Conservation (phyloP, 2,113 vertebrate genomes). For the Cettia cetti region DNA sequence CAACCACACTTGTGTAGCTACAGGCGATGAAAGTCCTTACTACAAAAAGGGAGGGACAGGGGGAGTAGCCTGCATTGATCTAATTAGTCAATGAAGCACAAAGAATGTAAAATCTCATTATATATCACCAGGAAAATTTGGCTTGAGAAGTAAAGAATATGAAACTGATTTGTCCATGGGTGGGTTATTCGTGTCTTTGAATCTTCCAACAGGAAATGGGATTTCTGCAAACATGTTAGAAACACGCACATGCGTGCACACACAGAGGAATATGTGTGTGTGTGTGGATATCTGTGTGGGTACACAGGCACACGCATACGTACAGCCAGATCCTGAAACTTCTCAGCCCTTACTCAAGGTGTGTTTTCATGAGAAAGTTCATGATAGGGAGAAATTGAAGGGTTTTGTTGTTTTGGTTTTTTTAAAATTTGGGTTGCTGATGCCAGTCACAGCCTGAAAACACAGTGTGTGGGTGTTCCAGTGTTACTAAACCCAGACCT, state of each 20-base stretch:
- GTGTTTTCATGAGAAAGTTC: not conserved
- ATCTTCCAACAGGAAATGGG: constrained; percentile 1
- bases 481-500: not conserved
- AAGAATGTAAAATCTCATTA: constrained; percentile 56
- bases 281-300: not conserved
- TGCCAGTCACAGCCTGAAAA: not conserved
- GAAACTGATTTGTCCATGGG: constrained; percentile 38
- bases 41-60: constrained; percentile 26
- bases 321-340: not conserved
- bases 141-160: constrained; percentile 23
- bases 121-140: constrained; percentile 20
- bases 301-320: fast-evolving
- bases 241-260: not conserved
- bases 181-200: not conserved
- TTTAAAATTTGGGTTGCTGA: not conserved
- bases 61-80: constrained; percentile 43
- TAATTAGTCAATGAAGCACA: constrained; percentile 49
- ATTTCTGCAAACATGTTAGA: not conserved
- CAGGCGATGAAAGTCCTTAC: constrained; percentile 66
- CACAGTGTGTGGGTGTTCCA: not conserved
- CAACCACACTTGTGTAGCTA: constrained; percentile 45
- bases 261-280: not conserved
- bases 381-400: not conserved
- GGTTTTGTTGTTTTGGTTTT: not conserved
- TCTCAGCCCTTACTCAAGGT: not conserved